A percentile compares a stretch with the other conserved stretches of the same genome.
Conservation (phyloP, 2,888 invertebrate genomes). For the Monoplex corrugatus region DNA sequence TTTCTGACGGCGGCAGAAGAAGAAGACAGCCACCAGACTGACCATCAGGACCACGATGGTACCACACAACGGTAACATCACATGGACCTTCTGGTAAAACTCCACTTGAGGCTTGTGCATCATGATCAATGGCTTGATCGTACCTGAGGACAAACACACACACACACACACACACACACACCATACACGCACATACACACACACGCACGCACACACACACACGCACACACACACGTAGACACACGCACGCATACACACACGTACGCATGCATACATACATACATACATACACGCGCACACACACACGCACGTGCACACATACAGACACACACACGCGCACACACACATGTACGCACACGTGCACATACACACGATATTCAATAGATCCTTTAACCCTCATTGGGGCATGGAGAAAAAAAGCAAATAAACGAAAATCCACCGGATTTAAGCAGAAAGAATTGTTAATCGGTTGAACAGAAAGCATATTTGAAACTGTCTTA, state of each 20-base stretch:
- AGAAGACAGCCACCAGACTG: conserved; percentile 89
- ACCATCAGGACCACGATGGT: conserved; percentile 95
- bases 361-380: too few species aligned
- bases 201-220: not conserved
- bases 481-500: too few species aligned
- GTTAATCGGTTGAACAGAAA: too few species aligned
- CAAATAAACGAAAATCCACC: too few species aligned
- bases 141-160: conserved; percentile 63
- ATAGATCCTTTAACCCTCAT: too few species aligned
- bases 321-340: not conserved
- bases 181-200: conserved; percentile 6
- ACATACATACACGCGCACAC: not conserved
- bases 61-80: conserved; percentile 93
- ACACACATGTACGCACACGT: not conserved
- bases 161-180: conserved; percentile 42
- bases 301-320: not conserved
- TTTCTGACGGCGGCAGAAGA: conserved; percentile 75
- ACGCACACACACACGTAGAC: not conserved
- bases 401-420: too few species aligned
- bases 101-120: conserved; percentile 69
- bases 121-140: conserved; percentile 74
- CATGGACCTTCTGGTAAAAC: conserved; percentile 85
- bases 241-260: not conserved
- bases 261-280: not conserved
- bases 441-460: too few species aligned